Evolutionary conservation across 2,113 vertebrate species (phyloP).

Genomic region (Chionodraco myersi): DNA sequence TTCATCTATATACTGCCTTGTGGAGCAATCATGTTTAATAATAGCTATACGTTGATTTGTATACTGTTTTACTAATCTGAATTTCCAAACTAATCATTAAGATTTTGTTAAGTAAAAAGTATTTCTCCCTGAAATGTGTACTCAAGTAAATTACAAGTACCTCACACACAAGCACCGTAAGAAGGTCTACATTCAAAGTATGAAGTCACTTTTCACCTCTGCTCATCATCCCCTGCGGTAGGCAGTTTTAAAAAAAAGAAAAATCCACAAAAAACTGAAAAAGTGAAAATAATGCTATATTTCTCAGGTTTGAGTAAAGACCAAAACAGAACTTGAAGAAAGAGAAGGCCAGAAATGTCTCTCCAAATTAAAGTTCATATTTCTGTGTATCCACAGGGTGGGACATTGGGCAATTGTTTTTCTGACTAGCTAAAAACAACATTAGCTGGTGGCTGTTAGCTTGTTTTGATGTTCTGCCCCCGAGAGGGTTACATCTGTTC

Average conservation of each 20-base stretch:
- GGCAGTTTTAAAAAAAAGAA: not conserved
- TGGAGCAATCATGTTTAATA: no score
- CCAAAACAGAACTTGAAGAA: not conserved
- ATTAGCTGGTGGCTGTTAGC: not conserved
- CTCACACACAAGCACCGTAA: no score
- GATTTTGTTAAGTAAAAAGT: not conserved
- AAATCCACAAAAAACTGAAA: not conserved
- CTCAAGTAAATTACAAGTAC: not conserved
- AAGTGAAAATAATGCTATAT: not conserved
- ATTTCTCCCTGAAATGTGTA: not conserved
- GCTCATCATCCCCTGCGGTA: not conserved
- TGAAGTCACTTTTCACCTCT: not conserved
- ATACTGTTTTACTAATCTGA: no score
- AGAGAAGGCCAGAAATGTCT: not conserved
- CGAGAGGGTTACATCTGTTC: not conserved
- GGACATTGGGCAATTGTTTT: not conserved
- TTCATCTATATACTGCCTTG: no score
- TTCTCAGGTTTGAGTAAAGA: not conserved
- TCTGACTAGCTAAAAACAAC: not conserved
- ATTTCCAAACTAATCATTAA: no score
- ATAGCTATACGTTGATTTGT: no score
- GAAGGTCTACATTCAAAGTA: not conserved
- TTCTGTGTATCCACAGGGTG: not conserved
- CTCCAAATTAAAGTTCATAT: not conserved
- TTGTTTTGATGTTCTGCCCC: not conserved